Conservation (phyloP, 2,797 vertebrate species). For the Nannoperca obscura region DNA sequence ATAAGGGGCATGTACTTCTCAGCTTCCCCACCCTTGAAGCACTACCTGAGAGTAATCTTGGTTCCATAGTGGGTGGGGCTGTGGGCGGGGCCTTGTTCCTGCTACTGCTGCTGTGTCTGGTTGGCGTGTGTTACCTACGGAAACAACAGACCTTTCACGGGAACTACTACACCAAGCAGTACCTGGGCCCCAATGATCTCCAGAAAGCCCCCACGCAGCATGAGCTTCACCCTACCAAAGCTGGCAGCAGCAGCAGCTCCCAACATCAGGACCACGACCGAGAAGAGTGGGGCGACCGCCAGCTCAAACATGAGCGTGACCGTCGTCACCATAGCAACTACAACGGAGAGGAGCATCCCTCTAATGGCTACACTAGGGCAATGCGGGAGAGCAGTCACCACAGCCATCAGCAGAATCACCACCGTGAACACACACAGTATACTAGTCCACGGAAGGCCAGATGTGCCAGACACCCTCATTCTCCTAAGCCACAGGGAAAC, state of each 20-base stretch:
- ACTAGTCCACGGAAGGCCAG: constrained; percentile 77
- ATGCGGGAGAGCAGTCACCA: constrained; percentile 84
- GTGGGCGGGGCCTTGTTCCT: constrained; percentile 96
- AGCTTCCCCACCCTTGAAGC: constrained; percentile 93
- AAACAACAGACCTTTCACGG: constrained; percentile 94
- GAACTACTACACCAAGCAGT: constrained; percentile 97
- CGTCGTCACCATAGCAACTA: constrained; percentile 74
- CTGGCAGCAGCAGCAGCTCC: constrained; percentile 90
- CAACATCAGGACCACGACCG: constrained; percentile 90
- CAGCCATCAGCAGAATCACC: constrained; percentile 68
- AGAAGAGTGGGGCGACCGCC: constrained; percentile 86
- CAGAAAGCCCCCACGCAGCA: constrained; percentile 93
- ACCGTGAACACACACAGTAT: constrained; percentile 75
- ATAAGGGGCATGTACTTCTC: constrained; percentile 88
- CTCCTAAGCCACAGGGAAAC: constrained; percentile 74
- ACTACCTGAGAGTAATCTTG: constrained; percentile 93
- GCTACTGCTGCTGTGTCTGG: constrained; percentile 92
- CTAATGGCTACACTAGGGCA: constrained; percentile 89
- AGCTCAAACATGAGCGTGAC: constrained; percentile 88
- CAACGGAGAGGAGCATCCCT: constrained; percentile 82
- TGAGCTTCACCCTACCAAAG: constrained; percentile 85
- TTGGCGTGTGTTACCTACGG: constrained; percentile 91
- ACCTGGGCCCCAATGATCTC: constrained; percentile 93
- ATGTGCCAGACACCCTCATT: constrained; percentile 70
- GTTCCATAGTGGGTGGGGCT: constrained; percentile 93